A percentile compares a stretch with the other conserved stretches of the same genome.
phyloP scores from a whole-genome alignment of 2,888 invertebrate species.

The Agonopterix heracliana region DNA sequence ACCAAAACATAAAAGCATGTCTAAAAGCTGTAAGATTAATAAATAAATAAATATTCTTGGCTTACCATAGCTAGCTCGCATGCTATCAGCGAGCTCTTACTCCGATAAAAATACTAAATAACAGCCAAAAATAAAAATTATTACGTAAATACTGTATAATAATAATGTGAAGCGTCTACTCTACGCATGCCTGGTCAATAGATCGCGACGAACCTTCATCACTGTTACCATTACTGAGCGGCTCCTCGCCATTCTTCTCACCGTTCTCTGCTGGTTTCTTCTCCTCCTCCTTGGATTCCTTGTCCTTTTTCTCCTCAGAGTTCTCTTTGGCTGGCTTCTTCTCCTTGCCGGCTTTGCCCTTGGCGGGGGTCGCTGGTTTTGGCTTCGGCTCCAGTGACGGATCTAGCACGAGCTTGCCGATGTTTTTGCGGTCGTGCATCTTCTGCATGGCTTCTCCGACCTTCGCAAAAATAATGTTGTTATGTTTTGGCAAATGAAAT shows the following conservation, averaged over 20 bases:
- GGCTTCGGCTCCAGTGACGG: constrained; percentile 87
- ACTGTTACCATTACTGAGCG: constrained; percentile 72
- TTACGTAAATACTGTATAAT: constrained; percentile 13
- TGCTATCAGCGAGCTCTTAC: too few relatives aligned
- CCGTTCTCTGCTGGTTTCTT: constrained; percentile 66
- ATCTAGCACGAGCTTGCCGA: constrained; percentile 91
- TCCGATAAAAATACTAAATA: background rate
- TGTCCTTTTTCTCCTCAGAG: constrained; percentile 81
- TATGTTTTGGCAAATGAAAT: too few relatives aligned
- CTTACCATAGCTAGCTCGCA: too few relatives aligned
- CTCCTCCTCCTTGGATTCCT: constrained; percentile 74
- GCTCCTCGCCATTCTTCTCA: constrained; percentile 70
- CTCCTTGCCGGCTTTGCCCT: constrained; percentile 81
- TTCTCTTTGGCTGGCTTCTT: constrained; percentile 79
- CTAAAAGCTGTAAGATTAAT: constrained; percentile 36
- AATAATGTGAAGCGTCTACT: constrained; percentile 48
- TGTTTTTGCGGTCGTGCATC: constrained; percentile 93
- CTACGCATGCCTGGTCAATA: constrained; percentile 52
- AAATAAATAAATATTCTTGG: too few relatives aligned
- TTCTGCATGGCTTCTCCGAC: constrained; percentile 94
- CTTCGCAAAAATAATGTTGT: constrained; percentile 43
- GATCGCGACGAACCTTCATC: constrained; percentile 72
- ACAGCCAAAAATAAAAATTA: constrained; percentile 21
- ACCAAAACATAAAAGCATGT: constrained; percentile 23
- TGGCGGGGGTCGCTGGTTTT: constrained; percentile 86